Evolutionary conservation across 2,113 vertebrate genomes (phyloP).

Genomic region (Psammodynastes pulverulentus): DNA sequence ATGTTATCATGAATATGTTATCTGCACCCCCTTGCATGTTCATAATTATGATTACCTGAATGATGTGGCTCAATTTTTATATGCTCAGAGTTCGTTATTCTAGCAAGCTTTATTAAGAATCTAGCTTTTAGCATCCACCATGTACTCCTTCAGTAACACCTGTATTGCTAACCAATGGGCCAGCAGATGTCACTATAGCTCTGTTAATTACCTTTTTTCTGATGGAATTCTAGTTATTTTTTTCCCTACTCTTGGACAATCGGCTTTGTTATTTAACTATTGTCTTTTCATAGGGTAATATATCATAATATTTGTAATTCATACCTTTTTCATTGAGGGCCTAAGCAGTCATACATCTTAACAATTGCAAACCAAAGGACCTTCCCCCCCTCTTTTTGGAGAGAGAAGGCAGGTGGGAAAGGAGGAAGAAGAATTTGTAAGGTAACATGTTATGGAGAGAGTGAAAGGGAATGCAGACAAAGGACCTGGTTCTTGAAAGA

Average conservation of each 20-base stretch:
- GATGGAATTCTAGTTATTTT: slow-evolving; percentile 66
- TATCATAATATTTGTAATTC: slow-evolving; percentile 70
- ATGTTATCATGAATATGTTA: background rate
- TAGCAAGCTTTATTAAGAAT: slow-evolving; percentile 39
- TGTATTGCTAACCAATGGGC: slow-evolving; percentile 51
- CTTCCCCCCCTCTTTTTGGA: background rate
- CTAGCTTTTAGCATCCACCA: slow-evolving; percentile 29
- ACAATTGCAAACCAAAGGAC: slow-evolving; percentile 33
- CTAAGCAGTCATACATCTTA: slow-evolving; percentile 56
- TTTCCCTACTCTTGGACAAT: slow-evolving; percentile 35
- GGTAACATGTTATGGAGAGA: slow-evolving; percentile 38
- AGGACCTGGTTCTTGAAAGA: background rate
- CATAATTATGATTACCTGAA: slow-evolving; percentile 9
- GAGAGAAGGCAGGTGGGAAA: background rate
- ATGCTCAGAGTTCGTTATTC: background rate
- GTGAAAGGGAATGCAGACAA: slow-evolving; percentile 55
- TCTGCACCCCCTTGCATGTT: background rate
- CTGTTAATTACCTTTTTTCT: slow-evolving; percentile 73
- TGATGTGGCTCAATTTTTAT: background rate
- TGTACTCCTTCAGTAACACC: background rate
- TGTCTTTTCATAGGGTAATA: slow-evolving; percentile 70
- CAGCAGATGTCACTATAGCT: slow-evolving; percentile 81
- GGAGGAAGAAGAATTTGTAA: slow-evolving; percentile 1
- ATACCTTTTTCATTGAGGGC: slow-evolving; percentile 53
- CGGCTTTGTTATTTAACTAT: slow-evolving; percentile 72